A percentile compares a stretch with the other conserved stretches of the same genome.
phyloP scores from a whole-genome alignment of 1,140 invertebrate species.

The Cotesia typhae region DNA sequence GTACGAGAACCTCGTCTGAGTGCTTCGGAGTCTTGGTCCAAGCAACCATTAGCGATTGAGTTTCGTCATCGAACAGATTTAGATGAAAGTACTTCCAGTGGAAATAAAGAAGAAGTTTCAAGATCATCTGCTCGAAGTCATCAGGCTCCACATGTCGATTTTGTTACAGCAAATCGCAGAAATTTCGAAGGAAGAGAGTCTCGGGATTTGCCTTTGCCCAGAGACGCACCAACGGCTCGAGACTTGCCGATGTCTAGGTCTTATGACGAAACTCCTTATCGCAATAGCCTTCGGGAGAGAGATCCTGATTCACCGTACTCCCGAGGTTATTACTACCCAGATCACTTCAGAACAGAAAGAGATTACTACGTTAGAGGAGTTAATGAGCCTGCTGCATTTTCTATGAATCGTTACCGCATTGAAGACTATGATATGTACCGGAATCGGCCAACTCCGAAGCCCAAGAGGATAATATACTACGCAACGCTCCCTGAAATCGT shows the following conservation, averaged over 20 bases:
- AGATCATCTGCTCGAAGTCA: conserved; percentile 30
- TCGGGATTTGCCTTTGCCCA: conserved; percentile 39
- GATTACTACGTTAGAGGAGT: conserved; percentile 48
- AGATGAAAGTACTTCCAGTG: conserved; percentile 40
- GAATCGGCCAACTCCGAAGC: conserved; percentile 52
- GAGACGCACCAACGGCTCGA: conserved; percentile 35
- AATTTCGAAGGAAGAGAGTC: conserved; percentile 52
- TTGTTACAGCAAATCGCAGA: conserved; percentile 52
- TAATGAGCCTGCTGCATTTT: conserved; percentile 42
- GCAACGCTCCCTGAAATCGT: conserved; percentile 64
- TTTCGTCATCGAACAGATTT: conserved; percentile 49
- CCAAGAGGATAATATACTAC: conserved; percentile 65
- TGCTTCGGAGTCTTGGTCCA: conserved; percentile 55
- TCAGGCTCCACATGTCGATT: conserved; percentile 53
- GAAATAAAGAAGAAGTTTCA: conserved; percentile 25
- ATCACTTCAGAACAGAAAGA: conserved; percentile 51
- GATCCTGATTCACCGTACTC: conserved; percentile 52
- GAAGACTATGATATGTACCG: conserved; percentile 54
- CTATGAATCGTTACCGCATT: conserved; percentile 54
- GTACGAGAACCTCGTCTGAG: conserved; percentile 48
- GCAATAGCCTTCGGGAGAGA: conserved; percentile 42
- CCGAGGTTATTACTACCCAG: conserved; percentile 50
- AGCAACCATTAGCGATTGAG: conserved; percentile 55
- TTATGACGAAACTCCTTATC: conserved; percentile 53
- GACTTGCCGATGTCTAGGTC: conserved; percentile 45